Percentiles rank a stretch among this genome's conserved stretches.
phyloP scores from a whole-genome alignment of 1,140 invertebrate species.

The Cotesia vestalis region DNA sequence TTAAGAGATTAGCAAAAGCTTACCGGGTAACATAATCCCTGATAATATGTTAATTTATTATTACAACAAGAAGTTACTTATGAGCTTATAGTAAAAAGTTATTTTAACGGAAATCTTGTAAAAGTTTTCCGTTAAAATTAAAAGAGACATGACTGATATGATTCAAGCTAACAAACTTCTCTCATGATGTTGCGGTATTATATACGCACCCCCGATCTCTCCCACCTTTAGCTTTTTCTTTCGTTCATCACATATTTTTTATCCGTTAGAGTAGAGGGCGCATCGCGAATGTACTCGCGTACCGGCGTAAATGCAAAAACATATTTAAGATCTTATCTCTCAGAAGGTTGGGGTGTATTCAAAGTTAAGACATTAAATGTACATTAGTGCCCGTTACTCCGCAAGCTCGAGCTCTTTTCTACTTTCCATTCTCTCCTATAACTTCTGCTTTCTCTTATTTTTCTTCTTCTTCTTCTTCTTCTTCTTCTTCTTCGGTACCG shows the following conservation, averaged over 20 bases:
- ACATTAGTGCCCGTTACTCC: constrained; percentile 52
- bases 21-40: too few relatives aligned
- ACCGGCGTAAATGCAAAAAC: constrained; percentile 53
- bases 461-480: neutral
- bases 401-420: constrained; percentile 7
- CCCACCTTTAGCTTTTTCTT: neutral
- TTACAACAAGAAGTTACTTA: too few relatives aligned
- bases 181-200: neutral
- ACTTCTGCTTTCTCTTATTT: neutral
- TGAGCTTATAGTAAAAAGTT: too few relatives aligned
- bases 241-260: constrained; percentile 14
- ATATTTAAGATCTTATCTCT: constrained; percentile 62
- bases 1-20: too few relatives aligned
- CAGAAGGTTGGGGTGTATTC: constrained; percentile 51
- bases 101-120: too few relatives aligned
- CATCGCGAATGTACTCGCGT: constrained; percentile 25
- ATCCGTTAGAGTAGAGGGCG: neutral
- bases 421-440: constrained; percentile 11
- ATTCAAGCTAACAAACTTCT: neutral
- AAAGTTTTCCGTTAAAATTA: neutral
- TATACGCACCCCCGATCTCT: neutral
- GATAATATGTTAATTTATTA: too few relatives aligned
- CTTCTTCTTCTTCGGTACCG: neutral
- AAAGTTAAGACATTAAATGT: constrained; percentile 65
- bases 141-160: constrained; percentile 13